Evolutionary conservation across 2,797 vertebrate genomes (phyloP).

Genomic region (Pantherophis alleghaniensis): DNA sequence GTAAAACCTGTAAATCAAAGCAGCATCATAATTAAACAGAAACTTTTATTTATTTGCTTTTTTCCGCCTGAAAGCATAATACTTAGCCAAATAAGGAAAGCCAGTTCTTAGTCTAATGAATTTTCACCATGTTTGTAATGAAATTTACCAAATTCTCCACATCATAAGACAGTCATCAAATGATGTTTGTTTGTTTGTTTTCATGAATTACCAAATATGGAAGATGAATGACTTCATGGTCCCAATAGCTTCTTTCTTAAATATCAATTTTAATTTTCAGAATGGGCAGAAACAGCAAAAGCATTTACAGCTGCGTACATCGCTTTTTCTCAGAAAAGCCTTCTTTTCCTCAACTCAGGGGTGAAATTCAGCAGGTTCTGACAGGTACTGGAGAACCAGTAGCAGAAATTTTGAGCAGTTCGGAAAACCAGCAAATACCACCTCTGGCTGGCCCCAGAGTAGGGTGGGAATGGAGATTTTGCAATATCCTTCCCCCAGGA

Average conservation of each 20-base stretch:
- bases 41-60: neutral
- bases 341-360: neutral
- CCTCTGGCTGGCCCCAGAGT: too few relatives aligned
- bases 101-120: neutral
- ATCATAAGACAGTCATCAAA: neutral
- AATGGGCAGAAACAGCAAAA: neutral
- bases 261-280: neutral
- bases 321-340: neutral
- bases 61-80: neutral
- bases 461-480: too few relatives aligned
- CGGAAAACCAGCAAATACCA: too few relatives aligned
- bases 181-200: neutral
- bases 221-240: neutral
- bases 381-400: too few relatives aligned
- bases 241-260: neutral
- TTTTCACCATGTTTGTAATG: neutral
- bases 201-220: neutral
- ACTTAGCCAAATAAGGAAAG: neutral
- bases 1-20: neutral
- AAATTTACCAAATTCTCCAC: neutral
- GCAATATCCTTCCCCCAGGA: too few relatives aligned
- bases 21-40: neutral
- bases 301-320: neutral
- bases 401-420: too few relatives aligned
- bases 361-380: too few relatives aligned